Evolutionary conservation across 2,888 invertebrate species (phyloP).

Genomic region (Platycnemis pennipes): DNA sequence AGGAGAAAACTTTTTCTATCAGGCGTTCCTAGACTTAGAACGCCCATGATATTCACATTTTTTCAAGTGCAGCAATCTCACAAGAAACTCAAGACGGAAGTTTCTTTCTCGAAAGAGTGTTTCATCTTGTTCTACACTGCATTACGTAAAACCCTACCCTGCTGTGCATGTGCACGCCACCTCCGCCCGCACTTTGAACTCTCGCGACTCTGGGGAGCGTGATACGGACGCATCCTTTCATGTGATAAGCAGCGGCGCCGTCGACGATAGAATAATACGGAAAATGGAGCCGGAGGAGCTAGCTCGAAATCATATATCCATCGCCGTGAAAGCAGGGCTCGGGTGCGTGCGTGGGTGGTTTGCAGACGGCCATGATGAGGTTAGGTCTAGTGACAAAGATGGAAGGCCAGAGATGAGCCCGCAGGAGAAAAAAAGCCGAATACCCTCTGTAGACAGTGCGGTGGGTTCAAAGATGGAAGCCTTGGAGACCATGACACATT

Average conservation of each 20-base stretch:
- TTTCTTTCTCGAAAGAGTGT: background rate
- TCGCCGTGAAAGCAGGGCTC: background rate
- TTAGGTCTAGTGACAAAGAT: background rate
- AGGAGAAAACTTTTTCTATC: no score
- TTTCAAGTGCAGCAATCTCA: background rate
- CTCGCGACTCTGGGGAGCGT: no score
- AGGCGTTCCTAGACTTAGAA: no score
- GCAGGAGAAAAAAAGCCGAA: background rate
- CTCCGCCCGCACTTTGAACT: background rate
- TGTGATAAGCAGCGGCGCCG: background rate
- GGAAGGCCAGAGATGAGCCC: constrained; percentile 1
- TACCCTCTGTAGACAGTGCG: background rate
- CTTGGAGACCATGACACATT: background rate
- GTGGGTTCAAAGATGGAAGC: background rate
- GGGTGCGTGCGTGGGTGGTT: background rate
- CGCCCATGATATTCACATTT: no score
- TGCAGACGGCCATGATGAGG: background rate
- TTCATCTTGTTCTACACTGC: background rate
- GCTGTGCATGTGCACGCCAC: background rate
- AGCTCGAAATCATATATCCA: background rate
- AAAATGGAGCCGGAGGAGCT: background rate
- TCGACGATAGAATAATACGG: background rate
- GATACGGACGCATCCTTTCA: background rate
- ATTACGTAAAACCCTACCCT: background rate
- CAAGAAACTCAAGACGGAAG: background rate